Evolutionary conservation across 2,888 invertebrate species (phyloP), one percentile per base, ranked within the genome.

Genomic region (Thymelicus acteon): DNA sequence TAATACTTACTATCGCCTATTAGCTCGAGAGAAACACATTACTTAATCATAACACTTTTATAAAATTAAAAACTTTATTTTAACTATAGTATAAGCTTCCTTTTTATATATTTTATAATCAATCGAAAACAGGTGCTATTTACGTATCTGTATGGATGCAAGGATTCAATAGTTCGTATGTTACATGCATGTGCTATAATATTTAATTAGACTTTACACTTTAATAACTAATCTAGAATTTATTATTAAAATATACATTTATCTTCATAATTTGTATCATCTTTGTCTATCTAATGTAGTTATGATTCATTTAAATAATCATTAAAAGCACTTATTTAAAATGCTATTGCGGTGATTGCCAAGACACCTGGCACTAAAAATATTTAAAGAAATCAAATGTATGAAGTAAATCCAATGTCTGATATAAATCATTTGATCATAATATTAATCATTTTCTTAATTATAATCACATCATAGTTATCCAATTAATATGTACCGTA

Each of bases 91-190:
- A 58, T 60, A 60, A 60, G 19, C 19, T 57, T 57, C 31, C 39
- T 15, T 60, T 40, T 60, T 40, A 40, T 31, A 7, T 60, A 58
- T 24, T 39, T 7, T 60, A 60, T 15, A 10, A 60, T 60, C 39
- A 60, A 68, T 61, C 67, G 67, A 61, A 68, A 68, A 54, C 61
- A 61, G 67, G 67, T 68, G 67, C 67, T 68, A 68, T 61, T 31
- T 67, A 10, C 44, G 67, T 67, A 24, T 67, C 52, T 68, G 54
- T 61, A 61, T 12, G 61, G 52, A 13, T 44, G 48, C 48, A 62
- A 31, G 15, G 10, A 47, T 31, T 24, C 48, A 48, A 57, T 57
- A 37, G 57, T 57, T 31, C 37, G 37, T 57, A 13, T 37, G 19
- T 57, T 5, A 24, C 24, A 24, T 37, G 57, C 31, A 13, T 57